These are phyloP conservation scores for Acronicta aceris DNA, from an alignment of 2,888 invertebrate genomes.

Conservation along the genomic window DNA sequence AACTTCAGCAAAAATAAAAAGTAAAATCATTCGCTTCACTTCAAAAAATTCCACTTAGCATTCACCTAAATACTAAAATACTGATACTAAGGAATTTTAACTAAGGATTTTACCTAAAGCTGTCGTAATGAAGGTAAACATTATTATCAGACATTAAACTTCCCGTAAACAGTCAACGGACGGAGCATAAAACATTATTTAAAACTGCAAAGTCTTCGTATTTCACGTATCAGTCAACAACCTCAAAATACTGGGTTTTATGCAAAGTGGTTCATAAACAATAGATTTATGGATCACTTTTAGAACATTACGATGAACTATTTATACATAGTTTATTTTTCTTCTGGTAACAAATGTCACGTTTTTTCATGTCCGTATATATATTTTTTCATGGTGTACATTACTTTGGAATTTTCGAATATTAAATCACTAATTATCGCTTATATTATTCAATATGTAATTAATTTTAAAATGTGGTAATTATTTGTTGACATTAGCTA, in stretches of 20 bases:
- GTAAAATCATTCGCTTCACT: background rate
- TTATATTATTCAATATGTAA: too few relatives aligned
- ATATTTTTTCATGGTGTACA: too few relatives aligned
- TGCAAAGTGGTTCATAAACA: background rate
- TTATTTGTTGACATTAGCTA: too few relatives aligned
- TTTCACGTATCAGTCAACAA: conserved; percentile 10
- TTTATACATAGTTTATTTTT: background rate
- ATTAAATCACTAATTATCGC: too few relatives aligned
- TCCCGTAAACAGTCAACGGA: conserved; percentile 20
- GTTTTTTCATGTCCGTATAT: too few relatives aligned
- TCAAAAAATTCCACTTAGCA: background rate
- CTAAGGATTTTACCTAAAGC: conserved; percentile 6
- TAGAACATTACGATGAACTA: background rate
- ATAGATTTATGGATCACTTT: conserved; percentile 7
- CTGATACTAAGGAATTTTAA: conserved; percentile 15
- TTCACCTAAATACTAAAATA: background rate
- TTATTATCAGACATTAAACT: conserved; percentile 29
- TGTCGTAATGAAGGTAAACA: conserved; percentile 24
- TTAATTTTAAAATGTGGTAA: too few relatives aligned
- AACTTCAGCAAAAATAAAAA: too few relatives aligned
- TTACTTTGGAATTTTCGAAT: too few relatives aligned
- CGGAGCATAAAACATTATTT: conserved; percentile 32
- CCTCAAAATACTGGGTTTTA: conserved; percentile 11
- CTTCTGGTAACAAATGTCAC: too few relatives aligned
- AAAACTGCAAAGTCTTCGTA: conserved; percentile 18